phyloP scores from a whole-genome alignment of 2,113 vertebrate genomes.

The Sisor rabdophorus region DNA sequence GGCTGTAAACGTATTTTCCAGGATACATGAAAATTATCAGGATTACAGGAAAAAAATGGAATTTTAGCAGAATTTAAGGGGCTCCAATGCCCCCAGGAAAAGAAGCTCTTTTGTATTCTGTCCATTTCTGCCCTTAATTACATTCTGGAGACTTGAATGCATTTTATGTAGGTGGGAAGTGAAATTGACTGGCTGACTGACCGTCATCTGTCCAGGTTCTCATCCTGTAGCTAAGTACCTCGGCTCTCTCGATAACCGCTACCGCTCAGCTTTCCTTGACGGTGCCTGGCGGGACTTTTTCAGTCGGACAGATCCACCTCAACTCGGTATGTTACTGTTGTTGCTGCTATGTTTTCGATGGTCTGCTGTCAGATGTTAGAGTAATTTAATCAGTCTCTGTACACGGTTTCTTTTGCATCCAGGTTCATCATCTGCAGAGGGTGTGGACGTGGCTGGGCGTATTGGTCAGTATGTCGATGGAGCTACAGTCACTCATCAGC shows the following conservation, averaged over 20 bases:
- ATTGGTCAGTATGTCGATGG: conserved; percentile 72
- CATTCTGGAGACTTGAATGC: no score
- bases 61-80: no score
- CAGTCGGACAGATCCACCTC: conserved; percentile 67
- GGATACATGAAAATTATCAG: no score
- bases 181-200: background rate
- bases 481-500: conserved; percentile 66
- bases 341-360: background rate
- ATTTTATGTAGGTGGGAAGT: no score
- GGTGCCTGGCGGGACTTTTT: conserved; percentile 74
- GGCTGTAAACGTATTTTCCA: no score
- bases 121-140: background rate
- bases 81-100: no score
- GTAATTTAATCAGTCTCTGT: background rate
- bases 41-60: no score
- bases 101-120: no score
- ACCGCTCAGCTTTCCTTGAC: conserved; percentile 71
- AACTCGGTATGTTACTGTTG: conserved; percentile 55
- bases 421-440: conserved; percentile 56
- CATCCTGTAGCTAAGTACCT: conserved; percentile 76
- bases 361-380: background rate
- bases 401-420: background rate
- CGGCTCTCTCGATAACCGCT: conserved; percentile 70
- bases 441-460: conserved; percentile 68
- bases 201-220: conserved; percentile 59